A percentile compares a stretch with the other conserved stretches of the same genome.
These are phyloP conservation scores for Crossoptilon crossoptilon DNA, from an alignment of 2,797 vertebrate genomes.

Conservation along the genomic window DNA sequence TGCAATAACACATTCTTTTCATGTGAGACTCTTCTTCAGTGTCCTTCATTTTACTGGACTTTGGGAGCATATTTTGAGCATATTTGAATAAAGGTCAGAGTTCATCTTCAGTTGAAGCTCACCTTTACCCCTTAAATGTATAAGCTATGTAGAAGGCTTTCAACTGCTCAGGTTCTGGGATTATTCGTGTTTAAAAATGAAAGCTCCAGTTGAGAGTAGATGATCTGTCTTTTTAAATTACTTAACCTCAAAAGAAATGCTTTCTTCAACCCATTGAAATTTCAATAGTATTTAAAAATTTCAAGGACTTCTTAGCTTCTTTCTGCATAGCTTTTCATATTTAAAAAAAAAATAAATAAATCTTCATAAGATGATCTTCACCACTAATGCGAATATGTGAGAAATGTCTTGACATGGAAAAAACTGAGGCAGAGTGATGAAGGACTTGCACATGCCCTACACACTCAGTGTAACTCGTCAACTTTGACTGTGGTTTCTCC, in stretches of 20 bases:
- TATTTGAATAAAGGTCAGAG: neutral
- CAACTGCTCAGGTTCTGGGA: neutral
- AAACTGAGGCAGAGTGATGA: neutral
- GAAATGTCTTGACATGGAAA: neutral
- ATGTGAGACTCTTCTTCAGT: neutral
- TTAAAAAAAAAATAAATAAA: no score
- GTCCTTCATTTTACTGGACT: neutral
- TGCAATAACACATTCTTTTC: neutral
- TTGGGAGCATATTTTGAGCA: neutral
- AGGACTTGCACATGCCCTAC: neutral
- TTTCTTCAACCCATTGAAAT: neutral
- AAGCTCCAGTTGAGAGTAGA: neutral
- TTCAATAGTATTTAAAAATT: neutral
- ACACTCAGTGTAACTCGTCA: neutral
- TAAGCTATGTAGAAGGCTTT: neutral
- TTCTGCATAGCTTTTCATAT: neutral
- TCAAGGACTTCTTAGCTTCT: neutral
- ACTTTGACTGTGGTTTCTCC: neutral
- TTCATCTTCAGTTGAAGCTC: neutral
- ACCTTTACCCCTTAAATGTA: neutral
- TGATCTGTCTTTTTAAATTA: neutral
- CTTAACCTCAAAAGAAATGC: neutral
- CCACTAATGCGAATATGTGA: neutral
- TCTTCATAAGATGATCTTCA: neutral
- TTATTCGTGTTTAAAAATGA: neutral